Evolutionary conservation across 1,140 invertebrate species (phyloP), one percentile per base, ranked within the genome.

Genomic region (Ruditapes philippinarum): DNA sequence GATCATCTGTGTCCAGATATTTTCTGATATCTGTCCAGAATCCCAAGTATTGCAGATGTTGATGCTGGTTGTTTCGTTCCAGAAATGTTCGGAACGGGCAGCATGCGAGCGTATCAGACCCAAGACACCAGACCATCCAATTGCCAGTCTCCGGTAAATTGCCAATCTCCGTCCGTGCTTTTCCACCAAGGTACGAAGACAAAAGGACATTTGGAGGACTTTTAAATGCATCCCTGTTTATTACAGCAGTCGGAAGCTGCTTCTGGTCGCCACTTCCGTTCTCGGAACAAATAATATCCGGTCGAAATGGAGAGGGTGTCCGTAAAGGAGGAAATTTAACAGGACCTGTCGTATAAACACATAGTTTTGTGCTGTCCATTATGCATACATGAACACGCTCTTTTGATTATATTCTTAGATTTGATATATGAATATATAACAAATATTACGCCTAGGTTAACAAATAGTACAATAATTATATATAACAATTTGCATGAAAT

Each of bases 11-110:
- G 38, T 91, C 85, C 17, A 92, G 31, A 78, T 92, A 92, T 22
- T 73, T 90, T 14, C 91, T 38, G 1, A 92, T 78, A 57, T 92
- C 92, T 0, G 60, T 87, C 92, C 92, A 92, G 79, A 92, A 92
- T 7, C 88, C 54, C 9, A 92, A 60, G 42, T 91, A 89, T 11
- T 81, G 80, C 0, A 84, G 51, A 38, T 92, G 88, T 0, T 73
- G 33, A 19, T 12, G 12, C 22, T 68, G 60, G 0, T 68, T 51
- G 12, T 82, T 65, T 36, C 78, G 70, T n/a, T 88, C 33, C 19
- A 92, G 40, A 54, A 81, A 90, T 19, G 70, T 31, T 31, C 60
- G 28, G 25, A 91, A 89, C 11, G 91, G 91, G 78, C 42, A 83
- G 22, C 91, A 87, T 2, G 90, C 89, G 31, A 92, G 68, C 40